Base-by-base conservation (phyloP, 2,797 vertebrate genomes). In the Sebastes taczanowskii region DNA sequence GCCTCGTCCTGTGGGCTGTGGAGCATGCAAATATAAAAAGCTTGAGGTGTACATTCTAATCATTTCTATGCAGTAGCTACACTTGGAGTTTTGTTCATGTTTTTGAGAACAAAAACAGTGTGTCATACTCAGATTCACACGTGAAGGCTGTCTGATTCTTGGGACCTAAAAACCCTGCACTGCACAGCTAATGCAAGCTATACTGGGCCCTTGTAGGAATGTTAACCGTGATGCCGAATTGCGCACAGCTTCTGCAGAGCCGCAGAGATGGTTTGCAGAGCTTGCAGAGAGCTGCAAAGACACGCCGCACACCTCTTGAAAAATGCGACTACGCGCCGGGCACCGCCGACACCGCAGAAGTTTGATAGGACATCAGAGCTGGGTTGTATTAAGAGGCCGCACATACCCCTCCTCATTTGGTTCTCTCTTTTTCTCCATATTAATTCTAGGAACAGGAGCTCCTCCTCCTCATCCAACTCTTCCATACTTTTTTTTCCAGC, bases 161-260 rank as follows among this genome's bases (percentile, higher is more conserved):
- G 46, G 46, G 14, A 49, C 46, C 18, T 49, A 7, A 46, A 46
- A 46, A 46, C 42, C 16, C 42, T 46, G 16, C 14, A 42, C 42
- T 46, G 42, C 42, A 46, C 42, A 46, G 0, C 0, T 46, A 46
- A 46, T 46, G 42, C 42, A 5, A 46, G 16, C 42, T 46, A 7
- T 46, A 46, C 42, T 0, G 3, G 16, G 16, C 42, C 42, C 0
- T 0, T 46, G 0, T 46, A 18, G 16, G 42, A 46, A 46, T 46
- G 42, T 0, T 46, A 46, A 46, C 42, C 18, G 42, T 18, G 42
- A 18, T 46, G 16, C 16, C 42, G 6, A 42, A 42, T 52, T 52
- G 49, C 14, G 20, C 56, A 59, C 25, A 60, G 42, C 42, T 46
- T 46, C 38, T 46, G 38, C 38, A 16, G 25, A 10, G 58, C 58